Evolutionary conservation across 2,113 vertebrate genomes (phyloP), one percentile per base, ranked within the genome.

Genomic region (Ranitomeya variabilis): DNA sequence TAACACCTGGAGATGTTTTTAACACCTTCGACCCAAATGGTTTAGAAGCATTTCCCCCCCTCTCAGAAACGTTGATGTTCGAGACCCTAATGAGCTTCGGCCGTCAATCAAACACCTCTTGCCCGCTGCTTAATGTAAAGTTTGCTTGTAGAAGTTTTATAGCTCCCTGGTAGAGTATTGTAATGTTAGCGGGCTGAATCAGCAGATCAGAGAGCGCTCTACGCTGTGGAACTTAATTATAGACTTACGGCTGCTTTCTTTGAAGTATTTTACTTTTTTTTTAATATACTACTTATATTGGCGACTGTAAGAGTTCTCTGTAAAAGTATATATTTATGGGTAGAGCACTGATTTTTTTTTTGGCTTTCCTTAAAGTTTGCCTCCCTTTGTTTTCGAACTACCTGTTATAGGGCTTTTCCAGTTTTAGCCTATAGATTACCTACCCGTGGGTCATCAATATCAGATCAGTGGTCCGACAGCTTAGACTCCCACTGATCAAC

Each of bases 1-100:
- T 88, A 88, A 59, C 87, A 88, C 80, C 87, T 88, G 71, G 57
- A 77, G 80, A 88, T 88, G 87, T 88, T 88, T 88, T 88, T 88
- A 88, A 88, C 87, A 83, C 87, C 87, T 88, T n/a, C 51, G 37
- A 55, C 87, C 87, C 87, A 88, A 88, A 88, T 77, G 87, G 80
- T 66, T 88, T 88, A 7, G 83, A 83, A 88, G 77, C 60, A 66
- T 88, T 88, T 83, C 77, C 87, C 64, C 51, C 80, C 83, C 77
- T 59, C 69, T 83, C 45, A 77, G 69, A 73, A 83, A 77, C 73
- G 71, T 83, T 76, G 67, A 83, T 73, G 60, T 88, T 83, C 45
- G 21, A 45, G 80, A 88, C 87, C 87, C 55, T 88, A 88, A 88
- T 88, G 87, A 88, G 87, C 79, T 83, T 59, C 83, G 6, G 23